Evolutionary conservation across 2,888 invertebrate genomes (phyloP), one percentile per base, ranked within the genome.

Genomic region (Noctua comes): DNA sequence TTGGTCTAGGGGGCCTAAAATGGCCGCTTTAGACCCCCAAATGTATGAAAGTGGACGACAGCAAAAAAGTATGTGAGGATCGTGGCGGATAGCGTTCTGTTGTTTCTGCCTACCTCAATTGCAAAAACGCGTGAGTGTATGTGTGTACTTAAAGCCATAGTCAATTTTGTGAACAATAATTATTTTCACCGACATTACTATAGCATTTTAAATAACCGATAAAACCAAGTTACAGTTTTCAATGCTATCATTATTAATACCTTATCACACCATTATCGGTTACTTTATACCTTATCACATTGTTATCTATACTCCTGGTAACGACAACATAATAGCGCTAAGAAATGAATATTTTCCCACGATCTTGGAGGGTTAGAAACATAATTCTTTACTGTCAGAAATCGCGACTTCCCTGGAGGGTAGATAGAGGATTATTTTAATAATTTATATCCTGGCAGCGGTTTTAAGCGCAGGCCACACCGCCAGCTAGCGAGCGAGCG

Each of bases 311-410:
- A 40, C 48, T 73, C 69, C 71, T 66, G 48, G 48, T 77, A 79
- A 46, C 62, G 36, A 76, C 62, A 54, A 43, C 21, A 51, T 74
- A 77, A 86, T 27, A 66, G 24, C 31, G 18, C n/a, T 54, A 40
- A 74, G 65, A 75, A 66, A 43, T 66, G 54, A 21, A 77, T 68
- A 84, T 77, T 80, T 85, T 85, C 85, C 76, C 85, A 86, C 87
- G 87, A 76, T 74, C 68, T 79, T 76, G 5, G 16, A 16, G 13
- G 36, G 72, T 62, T 43, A 66, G 13, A 2, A 54, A 8, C 79
- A 59, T 73, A 64, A 77, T 51, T 77, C 31, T 77, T 86, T 48
- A 69, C 68, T 54, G 66, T 68, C 65, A 51, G 40, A 48, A 64
- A 71, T 86, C 16, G 51, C 36, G 18, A 74, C 43, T 21, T 73